Evolutionary conservation across 2,797 vertebrate species (phyloP), one percentile per base, ranked within the genome.

Genomic region (Falco novaeseelandiae): DNA sequence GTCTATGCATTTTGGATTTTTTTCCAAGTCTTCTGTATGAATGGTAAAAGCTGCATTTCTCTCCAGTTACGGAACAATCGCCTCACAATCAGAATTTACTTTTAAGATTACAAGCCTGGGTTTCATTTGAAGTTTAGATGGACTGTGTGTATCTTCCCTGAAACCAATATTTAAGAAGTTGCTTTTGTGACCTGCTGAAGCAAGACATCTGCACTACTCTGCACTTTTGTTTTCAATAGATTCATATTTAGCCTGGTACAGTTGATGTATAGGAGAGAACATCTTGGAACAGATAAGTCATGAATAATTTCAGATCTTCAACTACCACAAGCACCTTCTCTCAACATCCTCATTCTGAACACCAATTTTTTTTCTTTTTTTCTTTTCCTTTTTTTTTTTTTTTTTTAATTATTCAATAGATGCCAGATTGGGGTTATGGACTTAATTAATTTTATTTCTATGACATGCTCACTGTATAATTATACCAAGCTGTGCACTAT

Each of bases 401-500:
- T 57, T 62, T 11, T 4, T n/a, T n/a, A 77, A 42, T 70, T 63
- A n/a, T 40, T 71, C 81, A 55, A 54, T 40, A 34, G 89, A 69
- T 96, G 83, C 93, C 71, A 91, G 90, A 59, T 86, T 83, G 69
- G 46, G 66, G 62, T 83, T 94, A 74, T 87, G 78, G 69, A 89
- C 83, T 83, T 93, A 69, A 77, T 58, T 92, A 95, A 89, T 90
- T 95, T 92, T 96, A 90, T 83, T 52, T 78, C 90, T 95, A 86
- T 80, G 72, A 92, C 93, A 91, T 44, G 32, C 62, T 91, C 57
- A 67, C 88, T 93, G 71, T 92, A 70, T 95, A 97, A 97, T 95
- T 94, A 95, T 61, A 95, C 77, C 91, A 95, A 93, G 97, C 74
- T 92, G 81, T 10, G n/a, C 87, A 57, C 61, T 78, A 52, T 85